Evolutionary conservation across 1,140 invertebrate genomes (phyloP).

Genomic region (Pachypsylla venusta): DNA sequence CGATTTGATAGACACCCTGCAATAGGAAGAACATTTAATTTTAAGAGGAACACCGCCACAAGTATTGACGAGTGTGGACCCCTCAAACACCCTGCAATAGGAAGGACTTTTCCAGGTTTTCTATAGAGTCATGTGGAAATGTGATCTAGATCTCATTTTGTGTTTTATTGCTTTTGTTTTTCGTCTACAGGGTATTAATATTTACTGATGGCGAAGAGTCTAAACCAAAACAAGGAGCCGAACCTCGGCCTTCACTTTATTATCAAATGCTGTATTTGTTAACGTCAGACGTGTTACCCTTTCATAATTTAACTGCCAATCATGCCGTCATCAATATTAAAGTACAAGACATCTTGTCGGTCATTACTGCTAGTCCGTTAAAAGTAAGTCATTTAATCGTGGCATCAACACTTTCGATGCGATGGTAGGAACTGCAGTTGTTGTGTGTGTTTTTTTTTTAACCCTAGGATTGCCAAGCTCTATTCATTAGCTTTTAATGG

Average conservation of each 20-base stretch:
- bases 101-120: neutral
- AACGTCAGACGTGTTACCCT: neutral
- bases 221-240: neutral
- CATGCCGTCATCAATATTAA: neutral
- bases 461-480: neutral
- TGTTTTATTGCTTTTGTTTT: neutral
- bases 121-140: neutral
- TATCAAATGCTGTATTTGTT: neutral
- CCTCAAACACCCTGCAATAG: neutral
- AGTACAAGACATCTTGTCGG: neutral
- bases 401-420: too few relatives aligned
- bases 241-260: neutral
- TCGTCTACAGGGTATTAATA: neutral
- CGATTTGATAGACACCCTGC: neutral
- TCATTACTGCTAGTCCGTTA: neutral
- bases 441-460: neutral
- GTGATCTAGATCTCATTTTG: neutral
- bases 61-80: neutral
- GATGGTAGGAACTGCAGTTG: too few relatives aligned
- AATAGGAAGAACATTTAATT: neutral
- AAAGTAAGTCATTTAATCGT: neutral
- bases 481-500: neutral
- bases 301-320: neutral
- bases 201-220: neutral
- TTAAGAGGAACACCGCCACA: neutral